These are phyloP conservation scores for Rynchops niger DNA, from an alignment of 2,113 vertebrate genomes.

Conservation along the genomic window DNA sequence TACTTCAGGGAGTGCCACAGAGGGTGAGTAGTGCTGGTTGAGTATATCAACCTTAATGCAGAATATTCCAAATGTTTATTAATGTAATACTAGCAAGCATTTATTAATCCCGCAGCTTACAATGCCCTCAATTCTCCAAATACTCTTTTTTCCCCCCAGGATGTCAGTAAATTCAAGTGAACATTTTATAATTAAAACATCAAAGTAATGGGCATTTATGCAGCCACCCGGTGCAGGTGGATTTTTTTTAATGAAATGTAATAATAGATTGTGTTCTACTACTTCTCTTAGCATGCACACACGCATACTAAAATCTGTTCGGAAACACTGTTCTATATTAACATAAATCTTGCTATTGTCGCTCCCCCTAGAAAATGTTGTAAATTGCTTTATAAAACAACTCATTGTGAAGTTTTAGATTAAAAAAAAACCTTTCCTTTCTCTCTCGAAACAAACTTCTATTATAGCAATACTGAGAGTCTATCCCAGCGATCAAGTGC, in stretches of 20 bases:
- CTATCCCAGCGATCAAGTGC: not conserved
- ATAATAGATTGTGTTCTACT: not conserved
- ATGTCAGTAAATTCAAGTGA: not conserved
- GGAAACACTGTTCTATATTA: not conserved
- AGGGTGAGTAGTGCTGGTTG: accelerated
- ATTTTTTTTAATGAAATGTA: not conserved
- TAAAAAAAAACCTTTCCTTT: not conserved
- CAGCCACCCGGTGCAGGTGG: not conserved
- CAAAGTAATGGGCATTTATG: not conserved
- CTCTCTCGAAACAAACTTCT: not conserved
- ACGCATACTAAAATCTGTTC: not conserved
- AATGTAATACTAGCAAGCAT: not conserved
- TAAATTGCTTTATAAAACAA: not conserved
- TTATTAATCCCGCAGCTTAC: not conserved
- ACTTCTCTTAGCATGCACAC: not conserved
- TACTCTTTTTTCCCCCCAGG: accelerated
- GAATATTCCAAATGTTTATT: not conserved
- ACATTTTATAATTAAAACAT: not conserved
- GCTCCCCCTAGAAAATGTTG: not conserved
- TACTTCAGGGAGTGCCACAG: not conserved
- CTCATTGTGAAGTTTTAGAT: not conserved
- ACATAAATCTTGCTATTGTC: not conserved
- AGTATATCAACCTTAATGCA: not conserved
- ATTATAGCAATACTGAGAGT: not conserved
- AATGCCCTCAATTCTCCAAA: not conserved